phyloP scores from a whole-genome alignment of 2,113 vertebrate genomes.

The Hirundichthys speculiger region DNA sequence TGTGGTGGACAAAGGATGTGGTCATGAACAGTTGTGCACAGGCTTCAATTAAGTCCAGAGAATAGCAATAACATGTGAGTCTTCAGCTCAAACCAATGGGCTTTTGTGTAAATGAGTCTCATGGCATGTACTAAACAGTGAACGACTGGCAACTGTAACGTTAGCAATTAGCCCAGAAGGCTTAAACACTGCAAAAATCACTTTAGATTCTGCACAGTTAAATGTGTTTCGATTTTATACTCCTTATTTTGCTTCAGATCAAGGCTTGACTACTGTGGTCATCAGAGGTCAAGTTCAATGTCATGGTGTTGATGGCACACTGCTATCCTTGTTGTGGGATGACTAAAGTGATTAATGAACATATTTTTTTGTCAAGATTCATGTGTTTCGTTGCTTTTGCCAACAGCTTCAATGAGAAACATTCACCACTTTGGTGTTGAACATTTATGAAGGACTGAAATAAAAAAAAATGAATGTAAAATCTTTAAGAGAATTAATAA shows the following conservation, averaged over 20 bases:
- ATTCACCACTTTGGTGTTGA: conserved; percentile 28
- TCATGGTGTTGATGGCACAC: too few relatives aligned
- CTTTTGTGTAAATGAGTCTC: conserved; percentile 29
- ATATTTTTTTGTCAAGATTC: conserved; percentile 10
- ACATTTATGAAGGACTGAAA: too few relatives aligned
- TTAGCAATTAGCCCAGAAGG: neutral
- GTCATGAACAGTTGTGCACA: conserved; percentile 52
- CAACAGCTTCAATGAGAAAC: conserved; percentile 42
- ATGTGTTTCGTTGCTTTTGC: conserved; percentile 55
- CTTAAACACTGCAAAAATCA: too few relatives aligned
- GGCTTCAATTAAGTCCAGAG: conserved; percentile 34
- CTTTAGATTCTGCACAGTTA: too few relatives aligned
- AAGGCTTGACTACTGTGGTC: conserved; percentile 14
- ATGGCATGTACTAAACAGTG: conserved; percentile 1
- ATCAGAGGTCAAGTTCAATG: conserved; percentile 4
- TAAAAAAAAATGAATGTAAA: too few relatives aligned
- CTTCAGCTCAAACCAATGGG: conserved; percentile 26
- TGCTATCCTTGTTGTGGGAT: too few relatives aligned
- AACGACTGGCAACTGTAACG: conserved; percentile 1
- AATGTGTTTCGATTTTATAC: too few relatives aligned
- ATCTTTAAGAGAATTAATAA: too few relatives aligned
- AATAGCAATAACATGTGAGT: conserved; percentile 34
- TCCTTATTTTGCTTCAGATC: neutral
- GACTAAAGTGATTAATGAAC: conserved; percentile 53
- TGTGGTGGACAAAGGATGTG: conserved; percentile 54